A percentile compares a stretch with the other conserved stretches of the same genome.
Evolutionary conservation across 2,888 invertebrate species (phyloP).

Genomic region (Clitarchus hookeri): DNA sequence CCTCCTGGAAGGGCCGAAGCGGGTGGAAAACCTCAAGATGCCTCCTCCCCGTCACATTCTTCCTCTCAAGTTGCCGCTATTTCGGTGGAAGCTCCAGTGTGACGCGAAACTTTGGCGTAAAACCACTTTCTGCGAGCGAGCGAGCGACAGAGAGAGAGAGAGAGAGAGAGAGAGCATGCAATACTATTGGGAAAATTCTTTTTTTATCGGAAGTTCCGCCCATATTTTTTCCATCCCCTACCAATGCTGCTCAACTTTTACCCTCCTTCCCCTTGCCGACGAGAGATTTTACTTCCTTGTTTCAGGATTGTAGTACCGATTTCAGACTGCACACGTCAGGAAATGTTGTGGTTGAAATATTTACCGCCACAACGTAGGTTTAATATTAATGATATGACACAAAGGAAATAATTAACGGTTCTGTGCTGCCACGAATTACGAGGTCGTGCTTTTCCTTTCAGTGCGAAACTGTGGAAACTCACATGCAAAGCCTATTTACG

Average conservation of each 20-base stretch:
- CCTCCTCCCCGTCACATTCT: neutral
- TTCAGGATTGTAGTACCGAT: neutral
- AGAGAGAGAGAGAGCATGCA: neutral
- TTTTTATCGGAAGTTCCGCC: conserved; percentile 1
- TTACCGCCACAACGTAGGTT: neutral
- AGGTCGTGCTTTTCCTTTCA: too few relatives aligned
- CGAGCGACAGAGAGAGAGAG: neutral
- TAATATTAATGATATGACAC: too few relatives aligned
- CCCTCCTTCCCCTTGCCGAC: neutral
- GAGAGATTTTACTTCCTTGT: neutral
- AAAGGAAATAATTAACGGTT: too few relatives aligned
- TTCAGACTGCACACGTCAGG: neutral
- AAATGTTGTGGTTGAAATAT: neutral
- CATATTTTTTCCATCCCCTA: neutral
- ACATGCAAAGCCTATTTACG: too few relatives aligned
- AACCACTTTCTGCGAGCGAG: neutral
- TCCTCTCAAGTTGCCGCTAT: neutral
- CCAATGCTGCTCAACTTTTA: neutral
- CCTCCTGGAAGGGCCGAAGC: neutral
- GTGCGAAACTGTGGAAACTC: too few relatives aligned
- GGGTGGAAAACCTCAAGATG: neutral
- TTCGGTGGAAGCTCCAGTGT: neutral
- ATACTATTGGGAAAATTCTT: conserved; percentile 2
- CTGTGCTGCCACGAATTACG: too few relatives aligned
- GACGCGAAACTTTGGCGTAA: neutral